These are phyloP conservation scores for Liparis tanakae DNA, from an alignment of 2,797 vertebrate species.

Conservation along the genomic window DNA sequence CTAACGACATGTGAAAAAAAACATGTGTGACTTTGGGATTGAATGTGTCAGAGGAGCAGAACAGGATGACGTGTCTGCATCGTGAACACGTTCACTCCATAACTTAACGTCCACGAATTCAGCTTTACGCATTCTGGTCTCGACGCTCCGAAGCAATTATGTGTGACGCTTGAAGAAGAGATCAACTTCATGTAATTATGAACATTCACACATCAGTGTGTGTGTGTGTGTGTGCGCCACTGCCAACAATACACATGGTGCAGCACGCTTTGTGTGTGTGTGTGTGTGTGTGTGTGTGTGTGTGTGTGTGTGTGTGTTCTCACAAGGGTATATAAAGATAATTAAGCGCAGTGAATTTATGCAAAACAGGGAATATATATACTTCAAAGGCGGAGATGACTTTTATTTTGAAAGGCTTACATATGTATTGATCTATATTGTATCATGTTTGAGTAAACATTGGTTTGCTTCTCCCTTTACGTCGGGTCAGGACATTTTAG, in stretches of 20 bases:
- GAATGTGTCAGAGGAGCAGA: neutral
- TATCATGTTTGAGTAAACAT: neutral
- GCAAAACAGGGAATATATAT: neutral
- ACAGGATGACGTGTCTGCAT: neutral
- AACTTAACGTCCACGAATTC: neutral
- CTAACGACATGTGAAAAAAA: neutral
- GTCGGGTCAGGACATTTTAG: too few relatives aligned
- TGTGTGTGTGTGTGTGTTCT: neutral
- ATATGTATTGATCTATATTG: neutral
- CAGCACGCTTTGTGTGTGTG: constrained; percentile 9
- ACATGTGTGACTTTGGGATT: neutral
- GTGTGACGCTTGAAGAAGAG: neutral
- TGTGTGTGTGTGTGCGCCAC: neutral
- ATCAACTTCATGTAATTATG: neutral
- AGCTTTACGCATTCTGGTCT: neutral
- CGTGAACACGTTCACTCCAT: neutral
- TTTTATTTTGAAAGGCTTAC: neutral
- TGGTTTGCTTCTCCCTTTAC: too few relatives aligned
- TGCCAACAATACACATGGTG: neutral
- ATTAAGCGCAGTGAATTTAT: neutral
- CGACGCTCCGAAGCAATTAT: neutral
- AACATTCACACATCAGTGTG: neutral
- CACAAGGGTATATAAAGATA: neutral
- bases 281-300: neutral
- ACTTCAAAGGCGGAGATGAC: neutral